phyloP scores from a whole-genome alignment of 2,888 invertebrate genomes.

The Andrena praecox region DNA sequence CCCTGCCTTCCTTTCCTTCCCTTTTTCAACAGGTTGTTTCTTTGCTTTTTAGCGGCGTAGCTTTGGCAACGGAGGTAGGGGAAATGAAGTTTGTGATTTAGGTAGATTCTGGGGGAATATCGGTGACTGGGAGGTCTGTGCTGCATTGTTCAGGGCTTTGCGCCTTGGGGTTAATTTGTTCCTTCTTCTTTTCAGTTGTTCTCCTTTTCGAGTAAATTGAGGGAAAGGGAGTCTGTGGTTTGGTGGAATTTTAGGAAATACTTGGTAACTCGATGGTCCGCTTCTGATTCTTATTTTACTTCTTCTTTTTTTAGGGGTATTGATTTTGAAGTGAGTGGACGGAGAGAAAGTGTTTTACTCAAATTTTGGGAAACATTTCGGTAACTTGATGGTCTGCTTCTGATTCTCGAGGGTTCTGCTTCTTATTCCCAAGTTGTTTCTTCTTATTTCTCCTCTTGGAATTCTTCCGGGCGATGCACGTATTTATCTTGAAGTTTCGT shows the following conservation, averaged over 20 bases:
- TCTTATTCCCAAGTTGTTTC: slow-evolving; percentile 24
- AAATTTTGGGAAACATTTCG: slow-evolving; percentile 18
- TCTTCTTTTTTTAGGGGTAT: too few relatives aligned
- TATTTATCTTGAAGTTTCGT: slow-evolving; percentile 52
- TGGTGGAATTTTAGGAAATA: slow-evolving; percentile 24
- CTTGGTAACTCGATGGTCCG: neutral
- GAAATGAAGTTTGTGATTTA: too few relatives aligned
- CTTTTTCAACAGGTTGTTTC: neutral
- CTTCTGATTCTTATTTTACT: neutral
- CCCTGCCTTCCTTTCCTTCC: neutral
- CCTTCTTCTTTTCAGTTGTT: too few relatives aligned
- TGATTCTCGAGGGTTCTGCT: slow-evolving; percentile 1
- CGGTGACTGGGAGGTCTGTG: too few relatives aligned
- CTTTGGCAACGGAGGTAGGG: neutral
- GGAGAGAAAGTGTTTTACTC: neutral
- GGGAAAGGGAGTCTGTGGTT: neutral
- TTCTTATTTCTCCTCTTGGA: slow-evolving; percentile 9
- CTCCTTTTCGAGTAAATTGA: too few relatives aligned
- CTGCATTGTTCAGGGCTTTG: too few relatives aligned
- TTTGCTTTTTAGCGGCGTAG: neutral
- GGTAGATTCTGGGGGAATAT: too few relatives aligned
- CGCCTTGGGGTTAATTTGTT: too few relatives aligned
- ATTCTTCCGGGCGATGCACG: slow-evolving; percentile 17
- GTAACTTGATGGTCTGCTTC: neutral
- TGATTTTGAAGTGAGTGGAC: too few relatives aligned